Evolutionary conservation across 2,113 vertebrate species (phyloP).

Genomic region (Phylloscopus trochilus): DNA sequence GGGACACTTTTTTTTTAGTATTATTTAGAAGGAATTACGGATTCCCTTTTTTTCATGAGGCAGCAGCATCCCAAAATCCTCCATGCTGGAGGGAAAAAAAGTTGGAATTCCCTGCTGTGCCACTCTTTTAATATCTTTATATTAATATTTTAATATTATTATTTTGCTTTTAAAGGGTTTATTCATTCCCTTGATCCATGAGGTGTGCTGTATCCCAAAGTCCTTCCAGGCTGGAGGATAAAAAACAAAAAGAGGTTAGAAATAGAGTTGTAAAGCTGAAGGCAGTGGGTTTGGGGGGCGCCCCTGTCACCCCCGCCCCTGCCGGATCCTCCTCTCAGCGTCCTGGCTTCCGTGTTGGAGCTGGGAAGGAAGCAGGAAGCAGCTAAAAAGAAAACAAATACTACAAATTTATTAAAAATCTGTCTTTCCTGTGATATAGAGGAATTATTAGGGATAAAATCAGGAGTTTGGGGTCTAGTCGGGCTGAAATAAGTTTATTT

Average conservation of each 20-base stretch:
- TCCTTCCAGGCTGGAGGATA: neutral
- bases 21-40: neutral
- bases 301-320: neutral
- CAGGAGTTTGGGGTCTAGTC: neutral
- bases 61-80: neutral
- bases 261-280: neutral
- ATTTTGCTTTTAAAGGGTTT: neutral
- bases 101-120: neutral
- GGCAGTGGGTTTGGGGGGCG: neutral
- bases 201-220: neutral
- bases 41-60: neutral
- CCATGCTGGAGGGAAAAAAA: neutral
- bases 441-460: neutral
- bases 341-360: neutral
- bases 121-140: neutral
- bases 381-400: neutral
- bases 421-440: neutral
- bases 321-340: accelerated
- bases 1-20: neutral
- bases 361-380: neutral
- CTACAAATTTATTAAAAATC: neutral
- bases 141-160: neutral
- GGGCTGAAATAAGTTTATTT: neutral
- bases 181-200: neutral
- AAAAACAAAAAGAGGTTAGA: neutral